Conservation (phyloP, 30 jellyfish, hydroid and myxozoan genomes). For the Nemopilema nomurai region DNA sequence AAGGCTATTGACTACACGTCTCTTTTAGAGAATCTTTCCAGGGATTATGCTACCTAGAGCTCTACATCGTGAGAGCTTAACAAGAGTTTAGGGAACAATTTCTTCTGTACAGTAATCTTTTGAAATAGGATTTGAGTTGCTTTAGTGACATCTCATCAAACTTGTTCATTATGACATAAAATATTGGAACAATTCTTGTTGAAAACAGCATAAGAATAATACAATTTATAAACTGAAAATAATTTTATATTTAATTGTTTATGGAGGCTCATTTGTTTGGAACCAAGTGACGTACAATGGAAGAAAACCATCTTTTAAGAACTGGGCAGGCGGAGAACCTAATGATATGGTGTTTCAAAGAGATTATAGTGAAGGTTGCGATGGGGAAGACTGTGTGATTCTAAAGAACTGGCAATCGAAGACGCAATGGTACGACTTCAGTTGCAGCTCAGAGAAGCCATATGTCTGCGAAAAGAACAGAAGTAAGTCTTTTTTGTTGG, state of each 20-base stretch:
- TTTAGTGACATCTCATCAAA: too few species aligned
- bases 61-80: too few species aligned
- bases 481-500: constrained; percentile 37
- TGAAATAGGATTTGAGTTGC: too few species aligned
- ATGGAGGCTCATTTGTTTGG: constrained; percentile 83
- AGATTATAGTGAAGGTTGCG: constrained; percentile 43
- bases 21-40: too few species aligned
- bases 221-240: too few species aligned
- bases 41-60: too few species aligned
- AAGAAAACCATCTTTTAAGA: constrained; percentile 32
- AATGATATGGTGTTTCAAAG: constrained; percentile 69
- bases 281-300: constrained; percentile 28
- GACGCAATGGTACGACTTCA: constrained; percentile 82
- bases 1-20: too few species aligned
- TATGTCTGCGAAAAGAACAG: constrained; percentile 83
- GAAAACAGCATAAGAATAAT: too few species aligned
- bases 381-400: constrained; percentile 96
- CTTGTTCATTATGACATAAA: too few species aligned
- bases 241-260: neutral
- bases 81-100: too few species aligned
- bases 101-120: too few species aligned
- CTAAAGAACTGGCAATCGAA: constrained; percentile 63
- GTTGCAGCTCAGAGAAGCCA: constrained; percentile 70
- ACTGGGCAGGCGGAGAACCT: constrained; percentile 91
- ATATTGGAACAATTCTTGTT: too few species aligned